Evolutionary conservation across 2,113 vertebrate species (phyloP).

Genomic region (Chaetodon trifascialis): DNA sequence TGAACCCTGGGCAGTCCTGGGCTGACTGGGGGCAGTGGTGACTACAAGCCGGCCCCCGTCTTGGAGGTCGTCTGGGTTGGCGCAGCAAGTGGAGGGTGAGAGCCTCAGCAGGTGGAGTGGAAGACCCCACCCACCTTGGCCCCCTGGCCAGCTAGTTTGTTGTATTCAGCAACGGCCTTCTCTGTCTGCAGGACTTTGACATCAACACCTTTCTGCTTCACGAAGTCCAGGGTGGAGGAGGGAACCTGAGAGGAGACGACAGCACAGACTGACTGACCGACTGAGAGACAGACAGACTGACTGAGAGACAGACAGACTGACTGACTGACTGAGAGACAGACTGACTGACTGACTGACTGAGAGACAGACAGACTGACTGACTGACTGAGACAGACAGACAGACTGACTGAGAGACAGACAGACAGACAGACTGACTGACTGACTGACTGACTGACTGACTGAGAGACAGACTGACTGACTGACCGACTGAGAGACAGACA

Average conservation of each 20-base stretch:
- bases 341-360: not conserved
- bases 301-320: too few species aligned
- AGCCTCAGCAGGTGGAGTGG: slow-evolving; percentile 94
- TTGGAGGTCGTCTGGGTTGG: not conserved
- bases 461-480: too few species aligned
- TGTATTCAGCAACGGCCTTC: slow-evolving; percentile 92
- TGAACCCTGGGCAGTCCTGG: not conserved
- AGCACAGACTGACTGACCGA: not conserved
- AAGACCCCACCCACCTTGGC: slow-evolving; percentile 92
- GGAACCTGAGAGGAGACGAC: slow-evolving; percentile 85
- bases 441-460: too few species aligned
- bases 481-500: too few species aligned
- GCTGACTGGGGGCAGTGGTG: not conserved
- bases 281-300: not conserved
- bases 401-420: too few species aligned
- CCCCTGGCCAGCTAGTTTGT: slow-evolving; percentile 87
- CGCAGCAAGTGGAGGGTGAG: not conserved
- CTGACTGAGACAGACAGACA: too few species aligned
- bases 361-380: too few species aligned
- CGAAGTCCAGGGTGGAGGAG: slow-evolving; percentile 88
- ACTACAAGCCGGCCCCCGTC: too few species aligned
- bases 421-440: too few species aligned
- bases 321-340: too few species aligned
- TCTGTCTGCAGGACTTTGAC: slow-evolving; percentile 91
- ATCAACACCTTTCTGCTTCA: slow-evolving; percentile 87